Evolutionary conservation across 2,113 vertebrate species (phyloP).

Genomic region (Scophthalmus maximus): DNA sequence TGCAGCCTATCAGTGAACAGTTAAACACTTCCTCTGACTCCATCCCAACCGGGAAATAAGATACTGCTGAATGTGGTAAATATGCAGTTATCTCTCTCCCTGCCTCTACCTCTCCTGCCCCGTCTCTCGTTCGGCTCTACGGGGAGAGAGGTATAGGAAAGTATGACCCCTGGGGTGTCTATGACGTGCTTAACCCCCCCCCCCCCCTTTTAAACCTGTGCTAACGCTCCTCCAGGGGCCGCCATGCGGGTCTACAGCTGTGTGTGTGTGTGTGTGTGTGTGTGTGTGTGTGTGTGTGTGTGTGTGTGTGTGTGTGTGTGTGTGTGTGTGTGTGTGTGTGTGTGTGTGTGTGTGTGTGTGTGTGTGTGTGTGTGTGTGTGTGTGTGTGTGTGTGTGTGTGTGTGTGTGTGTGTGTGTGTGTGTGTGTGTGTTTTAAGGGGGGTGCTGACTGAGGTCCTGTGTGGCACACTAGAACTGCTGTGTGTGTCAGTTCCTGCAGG

Average conservation of each 20-base stretch:
- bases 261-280: constrained; percentile 36
- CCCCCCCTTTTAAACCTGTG: constrained; percentile 52
- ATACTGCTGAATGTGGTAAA: constrained; percentile 78
- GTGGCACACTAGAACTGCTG: constrained; percentile 83
- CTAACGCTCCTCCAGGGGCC: constrained; percentile 70
- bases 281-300: constrained; percentile 52
- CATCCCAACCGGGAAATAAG: constrained; percentile 70
- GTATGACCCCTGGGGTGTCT: constrained; percentile 67
- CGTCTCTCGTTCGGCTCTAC: constrained; percentile 64
- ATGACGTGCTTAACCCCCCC: constrained; percentile 62
- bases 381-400: constrained; percentile 39
- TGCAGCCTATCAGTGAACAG: constrained; percentile 69
- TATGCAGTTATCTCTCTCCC: constrained; percentile 64
- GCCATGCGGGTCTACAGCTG: constrained; percentile 34
- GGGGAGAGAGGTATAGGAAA: constrained; percentile 70
- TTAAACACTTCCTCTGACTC: constrained; percentile 73
- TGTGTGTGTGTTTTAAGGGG: constrained; percentile 60
- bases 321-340: constrained; percentile 48
- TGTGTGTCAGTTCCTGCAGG: constrained; percentile 84
- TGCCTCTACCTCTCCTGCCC: constrained; percentile 29
- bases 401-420: constrained; percentile 47
- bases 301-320: constrained; percentile 47
- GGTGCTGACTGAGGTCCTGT: constrained; percentile 85
- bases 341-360: constrained; percentile 49
- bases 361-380: constrained; percentile 46